Evolutionary conservation across 2,888 invertebrate genomes (phyloP).

Genomic region (Megaustenia siamemsis): DNA sequence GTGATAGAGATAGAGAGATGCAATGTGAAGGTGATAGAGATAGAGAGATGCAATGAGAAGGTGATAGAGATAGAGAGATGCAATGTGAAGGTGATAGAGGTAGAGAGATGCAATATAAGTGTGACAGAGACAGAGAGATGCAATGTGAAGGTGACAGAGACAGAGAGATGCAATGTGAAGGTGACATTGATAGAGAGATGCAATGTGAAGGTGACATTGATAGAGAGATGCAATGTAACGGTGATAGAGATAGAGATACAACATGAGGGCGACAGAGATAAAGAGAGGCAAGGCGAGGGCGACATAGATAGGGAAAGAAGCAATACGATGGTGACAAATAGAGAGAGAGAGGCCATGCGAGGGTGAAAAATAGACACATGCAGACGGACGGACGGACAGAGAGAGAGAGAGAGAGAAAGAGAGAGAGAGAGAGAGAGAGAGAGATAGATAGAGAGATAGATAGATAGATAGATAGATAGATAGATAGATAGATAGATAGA

Average conservation of each 20-base stretch:
- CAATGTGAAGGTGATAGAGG: too few species aligned
- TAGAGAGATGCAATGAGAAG: too few species aligned
- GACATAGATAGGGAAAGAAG: neutral
- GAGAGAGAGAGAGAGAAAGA: neutral
- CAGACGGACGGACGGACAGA: neutral
- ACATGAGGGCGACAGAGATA: neutral
- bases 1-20: too few species aligned
- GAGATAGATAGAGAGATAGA: neutral
- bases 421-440: neutral
- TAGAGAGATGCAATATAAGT: too few species aligned
- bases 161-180: too few species aligned
- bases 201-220: too few species aligned
- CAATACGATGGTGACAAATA: neutral
- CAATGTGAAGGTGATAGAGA: too few species aligned
- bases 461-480: neutral
- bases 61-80: too few species aligned
- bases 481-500: conserved; percentile 23
- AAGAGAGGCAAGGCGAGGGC: too few species aligned
- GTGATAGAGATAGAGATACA: neutral
- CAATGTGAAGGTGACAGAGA: too few species aligned
- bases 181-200: too few species aligned
- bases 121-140: too few species aligned
- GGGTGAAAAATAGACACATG: neutral
- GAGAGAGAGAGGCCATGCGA: neutral
- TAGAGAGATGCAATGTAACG: neutral